Percentiles rank a stretch among this genome's conserved stretches.
Evolutionary conservation across 2,888 invertebrate species (phyloP).

Genomic region (Dorcus hopei): DNA sequence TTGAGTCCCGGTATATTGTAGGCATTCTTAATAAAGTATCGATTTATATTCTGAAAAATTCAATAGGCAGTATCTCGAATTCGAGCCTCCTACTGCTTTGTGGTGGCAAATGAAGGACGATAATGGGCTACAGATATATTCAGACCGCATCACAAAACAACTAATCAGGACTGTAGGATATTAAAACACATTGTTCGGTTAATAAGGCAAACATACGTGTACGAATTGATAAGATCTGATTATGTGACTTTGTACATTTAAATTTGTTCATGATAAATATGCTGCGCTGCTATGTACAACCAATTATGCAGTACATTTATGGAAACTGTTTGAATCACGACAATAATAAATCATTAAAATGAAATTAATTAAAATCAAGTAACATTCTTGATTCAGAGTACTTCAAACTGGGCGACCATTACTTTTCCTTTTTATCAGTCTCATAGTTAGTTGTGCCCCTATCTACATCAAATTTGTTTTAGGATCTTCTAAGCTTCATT

Average conservation of each 20-base stretch:
- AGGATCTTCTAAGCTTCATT: no score
- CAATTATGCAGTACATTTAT: no score
- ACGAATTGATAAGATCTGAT: not conserved
- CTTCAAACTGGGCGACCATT: no score
- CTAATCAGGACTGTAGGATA: not conserved
- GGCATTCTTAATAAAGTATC: slow-evolving; percentile 1
- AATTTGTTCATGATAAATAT: no score
- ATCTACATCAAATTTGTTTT: no score
- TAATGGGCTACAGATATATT: slow-evolving; percentile 1
- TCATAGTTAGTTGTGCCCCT: no score
- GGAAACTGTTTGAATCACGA: no score
- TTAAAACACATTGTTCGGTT: not conserved
- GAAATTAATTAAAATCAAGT: no score
- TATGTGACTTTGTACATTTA: not conserved
- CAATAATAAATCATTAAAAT: no score
- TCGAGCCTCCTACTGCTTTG: slow-evolving; percentile 1
- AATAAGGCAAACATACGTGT: not conserved
- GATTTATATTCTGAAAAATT: slow-evolving; percentile 2
- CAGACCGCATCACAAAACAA: not conserved
- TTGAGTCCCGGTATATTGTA: not conserved
- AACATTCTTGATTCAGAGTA: no score
- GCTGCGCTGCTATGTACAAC: no score
- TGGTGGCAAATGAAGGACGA: slow-evolving; percentile 1
- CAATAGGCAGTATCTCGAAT: slow-evolving; percentile 1
- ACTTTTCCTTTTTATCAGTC: no score